Evolutionary conservation across 2,888 invertebrate species (phyloP), one percentile per base, ranked within the genome.

Genomic region (Eristalis tenax): DNA sequence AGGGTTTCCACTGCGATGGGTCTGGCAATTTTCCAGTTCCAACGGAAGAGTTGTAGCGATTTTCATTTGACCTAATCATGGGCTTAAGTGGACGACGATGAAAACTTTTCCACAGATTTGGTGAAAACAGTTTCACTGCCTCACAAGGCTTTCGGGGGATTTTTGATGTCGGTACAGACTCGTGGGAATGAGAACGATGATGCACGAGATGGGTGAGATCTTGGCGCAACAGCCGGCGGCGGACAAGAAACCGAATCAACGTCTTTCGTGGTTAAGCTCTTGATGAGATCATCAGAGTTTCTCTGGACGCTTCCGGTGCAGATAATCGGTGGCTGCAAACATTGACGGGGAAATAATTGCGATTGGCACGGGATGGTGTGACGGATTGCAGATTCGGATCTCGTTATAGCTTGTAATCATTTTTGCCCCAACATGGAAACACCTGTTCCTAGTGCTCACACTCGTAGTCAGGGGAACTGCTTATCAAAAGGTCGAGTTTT

Each of bases 41-140:
- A 50, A 56, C 71, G 35, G 43, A 5, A 22, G 40, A 78, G 40
- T 50, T 57, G 59, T 50, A 28, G 26, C 11, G 64, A 78, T 78
- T 78, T 78, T 78, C 70, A 57, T 65, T 57, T 73, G 79, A 66
- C 66, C 71, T 23, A 66, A 73, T 73, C 43, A 66, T 8, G 35
- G 66, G 59, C 79, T 71, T 78, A 57, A 71, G 28, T 64, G 15
- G 70, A 64, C 59, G 71, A 59, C 71, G 50, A 8, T 18, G 32
- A 18, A 50, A 50, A 71, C 32, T 64, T 65, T 56, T 57, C 23
- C 4, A 64, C 38, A 43, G 22, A 22, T 57, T 57, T 79, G 23
- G 50, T 50, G 1, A 56, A 38, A 38, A 64, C 23, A 23, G 50
- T 70, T 78, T 71, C 56, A 18, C 22, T 65, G 35, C 0, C 13